Percentiles rank a stretch among this genome's conserved stretches.
Evolutionary conservation across 2,888 invertebrate genomes (phyloP).

Genomic region (Cartodere bifasciata): DNA sequence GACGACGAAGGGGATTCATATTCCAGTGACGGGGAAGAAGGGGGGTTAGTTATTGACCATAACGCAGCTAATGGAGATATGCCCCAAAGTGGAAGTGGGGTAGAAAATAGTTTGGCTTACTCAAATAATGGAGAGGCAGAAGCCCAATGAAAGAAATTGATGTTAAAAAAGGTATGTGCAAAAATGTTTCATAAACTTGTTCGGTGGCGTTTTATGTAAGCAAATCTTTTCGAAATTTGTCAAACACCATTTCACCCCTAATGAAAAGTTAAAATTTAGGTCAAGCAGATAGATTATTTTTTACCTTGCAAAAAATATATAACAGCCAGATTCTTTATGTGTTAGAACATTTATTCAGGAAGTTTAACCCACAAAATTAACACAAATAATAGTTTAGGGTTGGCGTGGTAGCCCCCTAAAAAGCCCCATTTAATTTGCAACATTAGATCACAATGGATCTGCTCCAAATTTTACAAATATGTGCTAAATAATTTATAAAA

Average conservation of each 20-base stretch:
- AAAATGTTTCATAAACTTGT: constrained; percentile 16
- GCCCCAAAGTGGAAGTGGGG: constrained; percentile 29
- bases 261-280: not conserved
- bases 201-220: constrained; percentile 18
- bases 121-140: constrained; percentile 24
- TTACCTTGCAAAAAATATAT: not conserved
- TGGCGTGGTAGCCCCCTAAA: too few relatives aligned
- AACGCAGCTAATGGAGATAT: constrained; percentile 30
- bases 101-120: constrained; percentile 22
- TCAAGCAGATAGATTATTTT: not conserved
- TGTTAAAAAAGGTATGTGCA: too few relatives aligned
- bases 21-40: constrained; percentile 42
- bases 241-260: constrained; percentile 1
- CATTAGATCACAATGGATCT: too few relatives aligned
- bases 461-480: too few relatives aligned
- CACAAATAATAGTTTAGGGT: too few relatives aligned
- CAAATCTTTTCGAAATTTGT: not conserved
- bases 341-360: too few relatives aligned
- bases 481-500: too few relatives aligned
- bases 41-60: constrained; percentile 38
- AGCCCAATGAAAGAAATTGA: constrained; percentile 14
- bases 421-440: too few relatives aligned
- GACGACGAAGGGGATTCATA: constrained; percentile 49
- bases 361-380: too few relatives aligned
- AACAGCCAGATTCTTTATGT: too few relatives aligned